Percentiles rank a stretch among this genome's conserved stretches.
Conservation (phyloP, 1,140 invertebrate genomes). For the Acromyrmex heyeri region DNA sequence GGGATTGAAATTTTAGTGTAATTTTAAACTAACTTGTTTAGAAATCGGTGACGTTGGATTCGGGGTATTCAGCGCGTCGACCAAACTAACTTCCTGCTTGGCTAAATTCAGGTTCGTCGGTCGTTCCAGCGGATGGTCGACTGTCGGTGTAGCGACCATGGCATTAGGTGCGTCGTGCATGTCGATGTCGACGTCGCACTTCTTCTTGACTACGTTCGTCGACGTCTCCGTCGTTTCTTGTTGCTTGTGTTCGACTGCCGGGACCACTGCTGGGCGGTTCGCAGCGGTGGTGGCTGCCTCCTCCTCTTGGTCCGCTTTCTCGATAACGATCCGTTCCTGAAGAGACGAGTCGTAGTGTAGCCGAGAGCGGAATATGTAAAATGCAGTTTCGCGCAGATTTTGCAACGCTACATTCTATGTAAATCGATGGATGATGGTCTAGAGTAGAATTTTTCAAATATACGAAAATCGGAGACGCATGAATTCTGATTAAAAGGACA, state of each 20-base stretch:
- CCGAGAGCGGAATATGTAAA: slow-evolving; percentile 40
- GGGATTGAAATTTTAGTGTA: neutral
- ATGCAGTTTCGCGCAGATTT: slow-evolving; percentile 76
- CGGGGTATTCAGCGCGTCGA: slow-evolving; percentile 72
- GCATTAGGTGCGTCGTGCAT: slow-evolving; percentile 55
- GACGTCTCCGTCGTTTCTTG: slow-evolving; percentile 66
- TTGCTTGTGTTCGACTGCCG: slow-evolving; percentile 77
- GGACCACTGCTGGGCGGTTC: slow-evolving; percentile 70
- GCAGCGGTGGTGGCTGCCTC: slow-evolving; percentile 58
- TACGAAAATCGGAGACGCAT: neutral
- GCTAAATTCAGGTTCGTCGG: slow-evolving; percentile 69
- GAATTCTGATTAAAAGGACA: slow-evolving; percentile 15
- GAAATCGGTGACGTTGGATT: slow-evolving; percentile 80
- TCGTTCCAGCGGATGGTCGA: slow-evolving; percentile 58
- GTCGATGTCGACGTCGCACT: slow-evolving; percentile 48
- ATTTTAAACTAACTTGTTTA: slow-evolving; percentile 78
- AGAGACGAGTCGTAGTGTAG: slow-evolving; percentile 67
- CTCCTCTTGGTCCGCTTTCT: slow-evolving; percentile 74
- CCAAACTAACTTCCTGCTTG: slow-evolving; percentile 53
- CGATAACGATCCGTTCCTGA: slow-evolving; percentile 82
- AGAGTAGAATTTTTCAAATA: slow-evolving; percentile 76
- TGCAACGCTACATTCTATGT: slow-evolving; percentile 85
- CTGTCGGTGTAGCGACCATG: neutral
- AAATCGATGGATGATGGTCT: slow-evolving; percentile 73
- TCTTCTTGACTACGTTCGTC: slow-evolving; percentile 58